Evolutionary conservation across 2,797 vertebrate genomes (phyloP), one percentile per base, ranked within the genome.

Genomic region (Poeciliopsis paucimaculata): DNA sequence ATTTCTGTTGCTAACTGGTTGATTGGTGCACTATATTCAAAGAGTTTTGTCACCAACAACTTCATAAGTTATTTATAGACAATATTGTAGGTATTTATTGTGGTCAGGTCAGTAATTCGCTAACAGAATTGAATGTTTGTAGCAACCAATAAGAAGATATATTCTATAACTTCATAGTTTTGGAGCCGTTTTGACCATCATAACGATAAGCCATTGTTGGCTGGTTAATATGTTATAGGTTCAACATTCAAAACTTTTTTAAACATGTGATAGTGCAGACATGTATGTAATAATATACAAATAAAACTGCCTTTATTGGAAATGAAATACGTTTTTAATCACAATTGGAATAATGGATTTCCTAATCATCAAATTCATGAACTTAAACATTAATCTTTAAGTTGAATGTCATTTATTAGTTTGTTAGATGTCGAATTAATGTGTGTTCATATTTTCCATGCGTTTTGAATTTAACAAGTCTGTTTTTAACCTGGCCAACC

Each of bases 91-190:
- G n/a, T 62, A 31, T 13, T 28, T 62, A 62, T 34, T 15, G 10
- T 34, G 60, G 28, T 62, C 60, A 62, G 31, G 20, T 77, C 26
- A 39, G 76, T 75, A 72, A 55, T 78, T 73, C 78, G 47, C 41
- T 77, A 82, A 86, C 72, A 1, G 4, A 66, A 76, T 78, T 75
- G 77, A 34, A 15, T 28, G 26, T 68, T 62, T 75, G 20, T 43
- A 41, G 39, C 10, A 43, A 41, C 64, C 20, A 68, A 68, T 68
- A 26, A 68, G 31, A 34, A 3, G 31, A 62, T 8, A 8, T 28
- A 66, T 41, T 23, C 2, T 68, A 4, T 2, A 26, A 43, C 23
- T 55, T n/a, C 11, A 18, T 2, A 12, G 36, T 13, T 68, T 64
- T 68, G 4, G 1, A 5, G 10, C 10, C 20, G 10, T 20, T 68